Conservation (phyloP, 2,797 vertebrate species). For the Argyrosomus regius region DNA sequence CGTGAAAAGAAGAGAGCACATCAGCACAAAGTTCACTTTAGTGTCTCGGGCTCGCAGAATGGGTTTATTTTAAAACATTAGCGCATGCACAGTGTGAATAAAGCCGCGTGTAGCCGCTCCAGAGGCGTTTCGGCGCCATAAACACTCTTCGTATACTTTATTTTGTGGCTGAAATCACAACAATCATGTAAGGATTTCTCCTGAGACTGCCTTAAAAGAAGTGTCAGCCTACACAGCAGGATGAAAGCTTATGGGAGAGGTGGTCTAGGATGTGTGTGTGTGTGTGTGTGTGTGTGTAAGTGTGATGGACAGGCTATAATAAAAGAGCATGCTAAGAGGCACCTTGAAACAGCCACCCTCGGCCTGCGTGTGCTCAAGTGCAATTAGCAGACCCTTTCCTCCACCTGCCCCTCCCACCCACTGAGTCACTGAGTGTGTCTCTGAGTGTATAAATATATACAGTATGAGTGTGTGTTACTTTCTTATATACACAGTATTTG, state of each 20-base stretch:
- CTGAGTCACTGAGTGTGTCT: constrained; percentile 50
- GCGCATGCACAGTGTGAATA: constrained; percentile 6
- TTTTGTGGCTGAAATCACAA: constrained; percentile 50
- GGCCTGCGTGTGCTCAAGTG: constrained; percentile 72
- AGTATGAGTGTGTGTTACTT: constrained; percentile 20
- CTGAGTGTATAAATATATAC: constrained; percentile 55
- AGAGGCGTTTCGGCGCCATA: constrained; percentile 19
- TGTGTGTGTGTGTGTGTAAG: constrained; percentile 21
- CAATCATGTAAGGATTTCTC: constrained; percentile 35
- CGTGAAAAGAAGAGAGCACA: background rate
- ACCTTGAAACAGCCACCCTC: constrained; percentile 78
- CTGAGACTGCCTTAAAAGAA: constrained; percentile 39
- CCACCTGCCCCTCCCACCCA: constrained; percentile 74
- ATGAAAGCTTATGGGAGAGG: constrained; percentile 48
- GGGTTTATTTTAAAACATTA: constrained; percentile 17
- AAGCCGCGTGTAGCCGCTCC: constrained; percentile 6
- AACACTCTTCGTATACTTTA: constrained; percentile 32
- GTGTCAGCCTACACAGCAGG: constrained; percentile 58
- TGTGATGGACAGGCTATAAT: constrained; percentile 81
- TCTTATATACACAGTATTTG: background rate
- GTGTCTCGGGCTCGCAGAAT: background rate
- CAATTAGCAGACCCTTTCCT: constrained; percentile 79
- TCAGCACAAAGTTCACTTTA: background rate
- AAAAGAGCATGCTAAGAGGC: constrained; percentile 79
- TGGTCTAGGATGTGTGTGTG: constrained; percentile 27